Evolutionary conservation across 2,797 vertebrate species (phyloP), one percentile per base, ranked within the genome.

Genomic region (Pterois miles): DNA sequence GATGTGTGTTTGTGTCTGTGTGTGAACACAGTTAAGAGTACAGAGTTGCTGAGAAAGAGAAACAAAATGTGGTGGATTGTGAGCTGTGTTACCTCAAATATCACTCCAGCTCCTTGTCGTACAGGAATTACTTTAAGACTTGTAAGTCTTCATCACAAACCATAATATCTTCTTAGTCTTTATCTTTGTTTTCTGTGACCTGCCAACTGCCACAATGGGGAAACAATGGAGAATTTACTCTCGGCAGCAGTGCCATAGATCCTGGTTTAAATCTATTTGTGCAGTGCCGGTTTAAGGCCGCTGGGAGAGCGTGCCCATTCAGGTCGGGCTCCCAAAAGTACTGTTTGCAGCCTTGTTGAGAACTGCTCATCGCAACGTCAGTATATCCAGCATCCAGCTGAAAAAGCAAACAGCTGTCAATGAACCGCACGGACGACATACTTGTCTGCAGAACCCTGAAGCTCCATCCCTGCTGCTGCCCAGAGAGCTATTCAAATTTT

Each of bases 51-150:
- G 23, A 58, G 59, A 71, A 86, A 76, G 38, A 72, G 76, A 56
- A 65, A 29, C 60, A 67, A 56, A 62, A 74, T 71, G 70, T 70
- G 43, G 66, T 80, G 6, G 36, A 67, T 65, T 85, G 34, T 68
- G 56, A 74, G n/a, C 56, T 13, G 23, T 20, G 14, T 68, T 57
- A 22, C 54, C 22, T 84, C 5, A 54, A 66, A 78, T 58, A 71
- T 20, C 27, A 60, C 23, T 40, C 7, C 18, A 58, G 67, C 10
- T 52, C 10, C 13, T 33, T 63, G 48, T 52, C 2, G 1, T 46
- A 54, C 16, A 56, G 7, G 48, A 36, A 67, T 36, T 48, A 50
- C 23, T 23, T 50, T 70, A 72, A 53, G 18, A 74, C 23, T 34
- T 56, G 27, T 62, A 4, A 6, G 14, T 52, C 22, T 50, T 62